A percentile compares a stretch with the other conserved stretches of the same genome.
Evolutionary conservation across 2,888 invertebrate genomes (phyloP).

Genomic region (Acronicta alni): DNA sequence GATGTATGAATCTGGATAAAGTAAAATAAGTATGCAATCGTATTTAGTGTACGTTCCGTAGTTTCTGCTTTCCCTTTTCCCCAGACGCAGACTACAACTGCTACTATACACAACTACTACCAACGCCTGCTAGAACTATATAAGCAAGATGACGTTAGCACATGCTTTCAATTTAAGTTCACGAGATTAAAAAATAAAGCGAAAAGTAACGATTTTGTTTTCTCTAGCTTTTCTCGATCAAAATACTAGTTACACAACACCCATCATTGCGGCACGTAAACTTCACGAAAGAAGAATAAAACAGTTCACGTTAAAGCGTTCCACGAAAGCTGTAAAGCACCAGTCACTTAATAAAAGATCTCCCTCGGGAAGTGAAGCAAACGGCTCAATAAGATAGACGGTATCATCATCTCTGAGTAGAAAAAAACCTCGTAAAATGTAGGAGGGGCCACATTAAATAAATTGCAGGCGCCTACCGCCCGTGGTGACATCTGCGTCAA

Average conservation of each 20-base stretch:
- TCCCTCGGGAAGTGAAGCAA: slow-evolving; percentile 79
- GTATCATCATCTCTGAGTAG: slow-evolving; percentile 75
- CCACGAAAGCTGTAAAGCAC: slow-evolving; percentile 72
- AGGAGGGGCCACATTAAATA: slow-evolving; percentile 83
- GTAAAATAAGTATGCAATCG: too few relatives aligned
- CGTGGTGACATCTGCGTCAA: slow-evolving; percentile 75
- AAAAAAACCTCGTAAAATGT: slow-evolving; percentile 83
- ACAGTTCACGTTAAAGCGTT: slow-evolving; percentile 63
- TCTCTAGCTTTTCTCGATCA: neutral
- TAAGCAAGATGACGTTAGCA: too few relatives aligned
- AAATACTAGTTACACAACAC: neutral
- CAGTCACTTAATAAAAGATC: slow-evolving; percentile 84
- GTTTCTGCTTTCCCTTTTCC: too few relatives aligned
- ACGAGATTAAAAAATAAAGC: too few relatives aligned
- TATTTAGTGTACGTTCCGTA: too few relatives aligned
- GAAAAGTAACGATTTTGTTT: too few relatives aligned
- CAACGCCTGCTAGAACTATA: too few relatives aligned
- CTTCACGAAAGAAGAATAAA: slow-evolving; percentile 50
- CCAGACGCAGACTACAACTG: too few relatives aligned
- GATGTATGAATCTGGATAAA: too few relatives aligned
- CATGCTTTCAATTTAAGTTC: too few relatives aligned
- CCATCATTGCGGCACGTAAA: slow-evolving; percentile 1
- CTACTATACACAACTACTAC: too few relatives aligned
- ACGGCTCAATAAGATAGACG: slow-evolving; percentile 85
- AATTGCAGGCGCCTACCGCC: slow-evolving; percentile 80